These are phyloP conservation scores for Actenoides lindsayi DNA, from an alignment of 2,113 vertebrate species.

Conservation along the genomic window DNA sequence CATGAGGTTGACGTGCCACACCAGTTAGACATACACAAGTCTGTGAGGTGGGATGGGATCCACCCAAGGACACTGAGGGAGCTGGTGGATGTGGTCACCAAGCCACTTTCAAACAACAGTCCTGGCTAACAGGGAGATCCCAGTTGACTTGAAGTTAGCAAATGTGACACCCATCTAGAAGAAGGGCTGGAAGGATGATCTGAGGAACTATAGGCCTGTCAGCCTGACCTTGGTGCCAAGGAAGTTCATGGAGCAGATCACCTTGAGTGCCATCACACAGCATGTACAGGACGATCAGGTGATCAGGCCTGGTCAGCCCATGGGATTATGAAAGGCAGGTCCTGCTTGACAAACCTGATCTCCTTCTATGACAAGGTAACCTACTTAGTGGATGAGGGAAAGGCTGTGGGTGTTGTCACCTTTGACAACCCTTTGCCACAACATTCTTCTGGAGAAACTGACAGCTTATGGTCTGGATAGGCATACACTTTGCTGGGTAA, in stretches of 20 bases:
- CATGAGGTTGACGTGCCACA: background rate
- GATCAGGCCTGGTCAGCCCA: background rate
- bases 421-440: accelerated
- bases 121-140: background rate
- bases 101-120: background rate
- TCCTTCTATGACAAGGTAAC: background rate
- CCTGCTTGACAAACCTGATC: background rate
- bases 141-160: background rate
- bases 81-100: background rate
- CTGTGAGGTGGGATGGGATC: background rate
- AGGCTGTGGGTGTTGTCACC: too few relatives aligned
- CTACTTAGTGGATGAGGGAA: background rate
- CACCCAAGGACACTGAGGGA: background rate
- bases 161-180: background rate
- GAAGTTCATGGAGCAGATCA: background rate
- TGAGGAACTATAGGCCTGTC: background rate
- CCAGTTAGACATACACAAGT: background rate
- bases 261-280: background rate
- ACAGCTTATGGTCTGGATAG: background rate
- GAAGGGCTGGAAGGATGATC: background rate
- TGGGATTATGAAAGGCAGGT: background rate
- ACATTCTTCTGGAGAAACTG: background rate
- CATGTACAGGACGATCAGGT: background rate
- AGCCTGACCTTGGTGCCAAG: background rate
- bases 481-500: accelerated